These are phyloP conservation scores for Pseudonaja textilis DNA, from an alignment of 2,113 vertebrate genomes.

Conservation along the genomic window DNA sequence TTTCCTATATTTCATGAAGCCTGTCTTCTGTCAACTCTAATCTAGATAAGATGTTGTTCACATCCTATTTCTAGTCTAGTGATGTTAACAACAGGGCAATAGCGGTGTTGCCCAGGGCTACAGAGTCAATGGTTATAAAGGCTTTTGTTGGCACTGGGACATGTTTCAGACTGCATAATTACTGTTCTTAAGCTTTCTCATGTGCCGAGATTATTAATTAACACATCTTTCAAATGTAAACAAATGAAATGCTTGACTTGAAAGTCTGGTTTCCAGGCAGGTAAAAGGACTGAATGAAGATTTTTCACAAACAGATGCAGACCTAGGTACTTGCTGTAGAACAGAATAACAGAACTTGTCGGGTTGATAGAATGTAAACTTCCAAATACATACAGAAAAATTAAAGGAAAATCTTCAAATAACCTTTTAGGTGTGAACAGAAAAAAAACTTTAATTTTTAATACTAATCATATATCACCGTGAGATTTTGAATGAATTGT, in stretches of 20 bases:
- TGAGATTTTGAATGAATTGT: background rate
- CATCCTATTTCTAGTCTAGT: background rate
- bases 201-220: constrained; percentile 16
- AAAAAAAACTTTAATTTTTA: no score
- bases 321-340: background rate
- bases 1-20: background rate
- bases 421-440: background rate
- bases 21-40: background rate
- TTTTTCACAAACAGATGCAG: background rate
- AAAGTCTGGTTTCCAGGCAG: constrained; percentile 22
- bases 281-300: background rate
- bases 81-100: background rate
- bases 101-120: background rate
- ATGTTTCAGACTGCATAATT: constrained; percentile 14
- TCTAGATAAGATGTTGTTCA: accelerated
- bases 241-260: constrained; percentile 14
- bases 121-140: background rate
- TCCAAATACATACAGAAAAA: background rate
- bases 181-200: constrained; percentile 23
- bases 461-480: background rate
- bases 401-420: background rate
- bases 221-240: constrained; percentile 19
- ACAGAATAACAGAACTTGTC: background rate
- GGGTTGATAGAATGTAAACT: background rate
- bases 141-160: constrained; percentile 2